phyloP scores from a whole-genome alignment of 2,113 vertebrate genomes.

The Nesogale talazaci region DNA sequence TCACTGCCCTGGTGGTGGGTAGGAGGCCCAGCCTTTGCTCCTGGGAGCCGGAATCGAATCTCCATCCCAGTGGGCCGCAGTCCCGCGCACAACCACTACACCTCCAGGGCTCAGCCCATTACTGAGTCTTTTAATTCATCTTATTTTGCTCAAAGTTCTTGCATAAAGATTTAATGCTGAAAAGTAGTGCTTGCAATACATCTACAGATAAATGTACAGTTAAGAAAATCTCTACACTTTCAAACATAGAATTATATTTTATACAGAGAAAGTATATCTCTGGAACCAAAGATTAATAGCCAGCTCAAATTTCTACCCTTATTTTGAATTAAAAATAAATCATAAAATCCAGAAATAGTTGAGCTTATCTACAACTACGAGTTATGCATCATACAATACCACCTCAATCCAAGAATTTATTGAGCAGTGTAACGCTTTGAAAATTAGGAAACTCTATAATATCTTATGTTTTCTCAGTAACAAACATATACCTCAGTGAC shows the following conservation, averaged over 20 bases:
- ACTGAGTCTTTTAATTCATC: no score
- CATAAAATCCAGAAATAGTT: background rate
- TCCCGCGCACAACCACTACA: no score
- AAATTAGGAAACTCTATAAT: background rate
- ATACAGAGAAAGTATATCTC: background rate
- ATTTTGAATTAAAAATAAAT: conserved; percentile 43
- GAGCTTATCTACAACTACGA: background rate
- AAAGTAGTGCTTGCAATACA: no score
- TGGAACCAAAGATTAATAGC: conserved; percentile 1
- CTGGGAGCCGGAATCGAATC: no score
- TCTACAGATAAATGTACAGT: no score
- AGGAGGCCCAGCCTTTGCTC: no score
- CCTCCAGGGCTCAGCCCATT: no score
- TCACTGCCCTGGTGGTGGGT: no score
- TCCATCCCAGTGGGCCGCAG: no score
- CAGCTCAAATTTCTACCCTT: background rate
- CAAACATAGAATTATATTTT: background rate
- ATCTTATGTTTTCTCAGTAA: conserved; percentile 1
- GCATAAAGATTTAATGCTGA: no score
- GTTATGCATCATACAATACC: background rate
- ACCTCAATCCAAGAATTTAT: background rate
- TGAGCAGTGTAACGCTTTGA: background rate
- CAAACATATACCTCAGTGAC: background rate
- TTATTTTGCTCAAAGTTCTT: no score
- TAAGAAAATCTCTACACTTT: no score